Base-by-base conservation (phyloP, 2,113 vertebrate species). In the Proteles cristata region DNA sequence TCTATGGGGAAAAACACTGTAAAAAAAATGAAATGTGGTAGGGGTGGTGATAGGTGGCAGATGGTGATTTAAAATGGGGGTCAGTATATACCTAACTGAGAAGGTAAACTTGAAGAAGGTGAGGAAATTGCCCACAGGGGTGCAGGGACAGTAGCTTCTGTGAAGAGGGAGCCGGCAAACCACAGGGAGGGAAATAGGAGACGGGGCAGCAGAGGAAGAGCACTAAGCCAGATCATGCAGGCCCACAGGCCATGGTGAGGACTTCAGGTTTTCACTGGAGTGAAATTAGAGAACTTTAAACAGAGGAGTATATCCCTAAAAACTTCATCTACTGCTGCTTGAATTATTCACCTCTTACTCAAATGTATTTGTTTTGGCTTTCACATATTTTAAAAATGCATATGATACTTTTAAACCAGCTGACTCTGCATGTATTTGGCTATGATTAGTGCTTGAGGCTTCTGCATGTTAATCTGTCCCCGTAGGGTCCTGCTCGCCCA, bases 401-500 rank as follows among this genome's bases (percentile, higher is more conserved):
- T 21, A 0, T 71, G 50, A 39, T 83, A 21, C 28, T 61, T 90
- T 61, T 80, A 86, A 90, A 48, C 25, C 39, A 17, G 3, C 16
- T 90, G 65, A 11, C 80, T 76, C 58, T 86, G 50, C 28, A 1
- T n/a, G 2, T 31, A 8, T 86, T 63, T 96, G 84, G 26, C 14
- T 48, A 26, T 17, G 43, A 77, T 48, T 48, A 45, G 16, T n/a
- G 21, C n/a, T 26, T 66, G 21, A 68, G 69, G 11, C 48, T 45
- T 2, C 55, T 61, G 28, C 5, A 5, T 26, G 58, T 66, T 39
- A 15, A 35, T 71, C 69, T 63, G 2, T 43, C 10, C 31, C 2
- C n/a, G 43, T 61, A 99, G 99, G 94, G 80, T 23, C 79, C 94
- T 31, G 95, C 98, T 88, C 97, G 98, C 8, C 66, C 94, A 3